Evolutionary conservation across 2,888 invertebrate genomes (phyloP).

Genomic region (Meiosimyza platycephala): DNA sequence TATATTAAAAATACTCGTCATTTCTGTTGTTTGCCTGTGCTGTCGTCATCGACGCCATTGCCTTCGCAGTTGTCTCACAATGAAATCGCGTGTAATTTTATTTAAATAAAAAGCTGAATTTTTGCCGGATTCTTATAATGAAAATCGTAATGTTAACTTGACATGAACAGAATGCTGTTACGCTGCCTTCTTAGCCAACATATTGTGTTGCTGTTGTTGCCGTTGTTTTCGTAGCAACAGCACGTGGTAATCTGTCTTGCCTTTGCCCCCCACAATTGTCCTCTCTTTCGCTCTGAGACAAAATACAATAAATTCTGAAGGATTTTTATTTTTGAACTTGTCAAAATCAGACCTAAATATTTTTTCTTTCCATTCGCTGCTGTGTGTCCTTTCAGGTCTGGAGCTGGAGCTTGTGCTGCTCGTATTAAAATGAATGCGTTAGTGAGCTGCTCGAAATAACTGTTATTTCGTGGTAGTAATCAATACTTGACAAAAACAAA

Average conservation of each 20-base stretch:
- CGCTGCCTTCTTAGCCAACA: constrained; percentile 3
- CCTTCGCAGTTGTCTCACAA: not conserved
- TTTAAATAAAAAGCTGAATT: constrained; percentile 25
- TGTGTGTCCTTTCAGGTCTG: constrained; percentile 27
- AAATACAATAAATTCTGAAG: constrained; percentile 61
- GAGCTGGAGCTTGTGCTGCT: not conserved
- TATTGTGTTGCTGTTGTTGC: constrained; percentile 24
- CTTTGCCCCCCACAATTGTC: not conserved
- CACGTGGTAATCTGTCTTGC: constrained; percentile 8
- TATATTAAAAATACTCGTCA: too few relatives aligned
- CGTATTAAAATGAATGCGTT: constrained; percentile 9
- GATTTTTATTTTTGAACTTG: constrained; percentile 65
- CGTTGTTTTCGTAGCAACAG: constrained; percentile 13
- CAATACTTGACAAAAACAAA: constrained; percentile 14
- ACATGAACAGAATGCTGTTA: constrained; percentile 11
- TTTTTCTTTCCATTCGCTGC: constrained; percentile 28
- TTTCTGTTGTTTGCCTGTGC: too few relatives aligned
- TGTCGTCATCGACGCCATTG: too few relatives aligned
- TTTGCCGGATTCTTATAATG: not conserved
- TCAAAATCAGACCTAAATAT: constrained; percentile 60
- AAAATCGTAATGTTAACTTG: constrained; percentile 6
- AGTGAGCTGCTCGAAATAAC: constrained; percentile 11
- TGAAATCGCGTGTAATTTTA: constrained; percentile 40
- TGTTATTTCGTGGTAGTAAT: constrained; percentile 22
- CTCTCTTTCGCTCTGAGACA: constrained; percentile 53